Evolutionary conservation across 2,888 invertebrate genomes (phyloP).

Genomic region (Liodrosophila aerea): DNA sequence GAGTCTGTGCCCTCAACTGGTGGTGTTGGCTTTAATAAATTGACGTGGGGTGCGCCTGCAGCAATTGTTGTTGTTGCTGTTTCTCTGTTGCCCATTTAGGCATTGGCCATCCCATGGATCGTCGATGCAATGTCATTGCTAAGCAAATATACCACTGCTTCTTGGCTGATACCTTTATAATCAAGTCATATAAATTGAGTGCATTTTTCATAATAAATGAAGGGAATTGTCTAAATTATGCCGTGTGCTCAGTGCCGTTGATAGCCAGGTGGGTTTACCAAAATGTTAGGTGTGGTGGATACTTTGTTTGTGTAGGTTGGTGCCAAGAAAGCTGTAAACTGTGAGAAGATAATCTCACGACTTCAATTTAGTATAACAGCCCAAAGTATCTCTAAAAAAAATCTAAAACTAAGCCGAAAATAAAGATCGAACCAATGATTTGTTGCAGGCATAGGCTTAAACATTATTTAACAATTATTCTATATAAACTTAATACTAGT

Average conservation of each 20-base stretch:
- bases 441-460: too few relatives aligned
- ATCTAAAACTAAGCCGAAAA: too few relatives aligned
- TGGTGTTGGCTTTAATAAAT: conserved; percentile 77
- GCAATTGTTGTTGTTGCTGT: conserved; percentile 48
- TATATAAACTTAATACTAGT: too few relatives aligned
- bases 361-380: too few relatives aligned
- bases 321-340: neutral
- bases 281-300: conserved; percentile 10
- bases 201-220: conserved; percentile 74
- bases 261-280: conserved; percentile 9
- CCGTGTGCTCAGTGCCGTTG: conserved; percentile 40
- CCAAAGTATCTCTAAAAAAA: too few relatives aligned
- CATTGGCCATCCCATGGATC: conserved; percentile 31
- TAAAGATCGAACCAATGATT: too few relatives aligned
- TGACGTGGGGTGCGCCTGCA: conserved; percentile 73
- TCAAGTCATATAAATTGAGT: conserved; percentile 77
- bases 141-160: conserved; percentile 58
- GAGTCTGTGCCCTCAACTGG: conserved; percentile 3
- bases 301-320: conserved; percentile 9
- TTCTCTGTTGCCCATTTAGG: conserved; percentile 38
- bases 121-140: conserved; percentile 61
- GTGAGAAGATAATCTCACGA: too few relatives aligned
- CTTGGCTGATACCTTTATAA: conserved; percentile 60
- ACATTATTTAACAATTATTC: too few relatives aligned
- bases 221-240: conserved; percentile 75